phyloP scores from a whole-genome alignment of 2,888 invertebrate species.

The Onthophagus sagittarius region DNA sequence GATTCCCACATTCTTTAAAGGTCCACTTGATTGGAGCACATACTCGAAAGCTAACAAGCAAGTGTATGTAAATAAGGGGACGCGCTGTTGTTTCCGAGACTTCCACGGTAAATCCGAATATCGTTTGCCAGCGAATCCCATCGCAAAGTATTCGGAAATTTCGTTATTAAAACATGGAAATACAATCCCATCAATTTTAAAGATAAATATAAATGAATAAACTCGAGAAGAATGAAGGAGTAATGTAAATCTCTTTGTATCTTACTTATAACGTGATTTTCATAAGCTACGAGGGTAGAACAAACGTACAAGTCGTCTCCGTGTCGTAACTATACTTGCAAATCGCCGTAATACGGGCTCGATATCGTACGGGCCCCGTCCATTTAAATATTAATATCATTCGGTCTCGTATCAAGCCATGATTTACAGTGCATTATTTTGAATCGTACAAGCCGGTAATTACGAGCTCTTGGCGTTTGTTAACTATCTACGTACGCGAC shows the following conservation, averaged over 20 bases:
- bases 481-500: slow-evolving; percentile 18
- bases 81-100: slow-evolving; percentile 20
- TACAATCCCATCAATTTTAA: no score
- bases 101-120: background rate
- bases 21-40: slow-evolving; percentile 32
- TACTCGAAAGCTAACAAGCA: slow-evolving; percentile 34
- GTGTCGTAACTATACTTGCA: background rate
- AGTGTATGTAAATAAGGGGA: slow-evolving; percentile 33
- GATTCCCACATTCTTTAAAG: slow-evolving; percentile 33
- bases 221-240: background rate
- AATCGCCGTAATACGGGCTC: background rate
- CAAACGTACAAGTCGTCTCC: background rate
- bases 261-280: background rate
- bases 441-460: slow-evolving; percentile 10
- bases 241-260: background rate
- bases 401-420: background rate
- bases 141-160: background rate
- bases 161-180: background rate
- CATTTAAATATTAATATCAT: background rate
- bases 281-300: background rate
- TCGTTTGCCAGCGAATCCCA: background rate
- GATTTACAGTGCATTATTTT: background rate
- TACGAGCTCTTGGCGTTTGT: slow-evolving; percentile 16
- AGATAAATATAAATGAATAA: background rate
- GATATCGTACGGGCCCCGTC: background rate